A percentile compares a stretch with the other conserved stretches of the same genome.
phyloP scores from a whole-genome alignment of 2,888 invertebrate genomes.

The Taphrorychus bicolor region DNA sequence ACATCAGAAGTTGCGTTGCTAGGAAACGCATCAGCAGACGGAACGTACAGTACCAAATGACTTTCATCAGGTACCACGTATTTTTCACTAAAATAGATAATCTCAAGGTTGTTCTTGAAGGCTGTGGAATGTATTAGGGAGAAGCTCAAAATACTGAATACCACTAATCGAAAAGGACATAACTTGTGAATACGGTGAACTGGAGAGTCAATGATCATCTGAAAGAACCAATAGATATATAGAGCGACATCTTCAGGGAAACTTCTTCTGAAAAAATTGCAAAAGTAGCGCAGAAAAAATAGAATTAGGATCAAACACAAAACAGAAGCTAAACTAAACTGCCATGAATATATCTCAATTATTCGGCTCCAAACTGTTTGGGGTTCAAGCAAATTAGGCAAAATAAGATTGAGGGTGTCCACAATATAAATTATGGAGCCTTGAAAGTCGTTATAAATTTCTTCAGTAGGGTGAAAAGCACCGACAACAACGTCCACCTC shows the following conservation, averaged over 20 bases:
- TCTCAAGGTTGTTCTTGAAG: constrained; percentile 3
- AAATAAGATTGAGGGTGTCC: constrained; percentile 1
- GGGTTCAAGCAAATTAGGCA: background rate
- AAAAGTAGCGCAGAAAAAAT: background rate
- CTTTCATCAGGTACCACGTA: background rate
- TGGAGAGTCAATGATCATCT: constrained; percentile 5
- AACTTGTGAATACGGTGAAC: constrained; percentile 8
- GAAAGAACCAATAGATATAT: constrained; percentile 5
- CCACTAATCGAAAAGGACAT: background rate
- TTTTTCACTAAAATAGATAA: constrained; percentile 13
- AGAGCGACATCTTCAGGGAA: background rate
- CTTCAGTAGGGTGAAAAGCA: constrained; percentile 8
- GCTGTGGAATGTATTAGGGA: constrained; percentile 4
- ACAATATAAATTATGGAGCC: background rate
- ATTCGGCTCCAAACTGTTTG: background rate
- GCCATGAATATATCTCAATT: background rate
- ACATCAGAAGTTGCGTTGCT: too few species aligned
- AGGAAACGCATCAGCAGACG: too few species aligned
- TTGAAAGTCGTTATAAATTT: constrained; percentile 11
- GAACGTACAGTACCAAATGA: background rate
- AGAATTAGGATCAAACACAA: background rate
- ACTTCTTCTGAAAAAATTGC: background rate
- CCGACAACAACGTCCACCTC: constrained; percentile 6
- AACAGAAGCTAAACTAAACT: background rate
- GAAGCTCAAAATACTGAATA: background rate